Evolutionary conservation across 2,797 vertebrate genomes (phyloP).

Genomic region (Halcyon chelicuti): DNA sequence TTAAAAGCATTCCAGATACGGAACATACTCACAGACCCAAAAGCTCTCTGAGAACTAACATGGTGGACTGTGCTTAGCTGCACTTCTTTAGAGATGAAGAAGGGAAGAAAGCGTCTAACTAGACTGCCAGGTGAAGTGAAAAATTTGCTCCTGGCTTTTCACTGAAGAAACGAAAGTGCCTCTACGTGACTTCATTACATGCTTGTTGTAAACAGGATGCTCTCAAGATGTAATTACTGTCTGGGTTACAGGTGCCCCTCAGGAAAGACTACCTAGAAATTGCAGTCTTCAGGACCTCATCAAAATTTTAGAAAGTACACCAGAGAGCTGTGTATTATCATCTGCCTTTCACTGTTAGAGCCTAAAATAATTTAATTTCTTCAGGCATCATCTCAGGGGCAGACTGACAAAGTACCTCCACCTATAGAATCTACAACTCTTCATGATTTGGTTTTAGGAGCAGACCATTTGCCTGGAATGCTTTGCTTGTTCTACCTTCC

Average conservation of each 20-base stretch:
- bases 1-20: not conserved
- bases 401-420: not conserved
- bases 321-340: not conserved
- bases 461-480: not conserved
- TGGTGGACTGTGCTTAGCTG: not conserved
- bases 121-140: not conserved
- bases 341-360: not conserved
- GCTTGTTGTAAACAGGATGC: not conserved
- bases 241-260: not conserved
- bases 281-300: not conserved
- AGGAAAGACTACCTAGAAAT: not conserved
- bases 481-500: not conserved
- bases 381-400: not conserved
- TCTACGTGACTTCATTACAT: not conserved
- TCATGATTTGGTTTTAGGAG: not conserved
- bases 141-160: not conserved
- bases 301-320: not conserved
- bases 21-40: accelerated
- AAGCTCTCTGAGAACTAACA: not conserved
- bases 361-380: not conserved
- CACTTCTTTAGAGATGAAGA: not conserved
- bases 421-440: not conserved
- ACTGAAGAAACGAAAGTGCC: not conserved
- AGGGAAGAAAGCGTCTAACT: not conserved
- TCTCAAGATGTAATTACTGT: not conserved